These are phyloP conservation scores for Branchipolynoe longqiensis DNA, from an alignment of 2,888 invertebrate species.

Conservation along the genomic window DNA sequence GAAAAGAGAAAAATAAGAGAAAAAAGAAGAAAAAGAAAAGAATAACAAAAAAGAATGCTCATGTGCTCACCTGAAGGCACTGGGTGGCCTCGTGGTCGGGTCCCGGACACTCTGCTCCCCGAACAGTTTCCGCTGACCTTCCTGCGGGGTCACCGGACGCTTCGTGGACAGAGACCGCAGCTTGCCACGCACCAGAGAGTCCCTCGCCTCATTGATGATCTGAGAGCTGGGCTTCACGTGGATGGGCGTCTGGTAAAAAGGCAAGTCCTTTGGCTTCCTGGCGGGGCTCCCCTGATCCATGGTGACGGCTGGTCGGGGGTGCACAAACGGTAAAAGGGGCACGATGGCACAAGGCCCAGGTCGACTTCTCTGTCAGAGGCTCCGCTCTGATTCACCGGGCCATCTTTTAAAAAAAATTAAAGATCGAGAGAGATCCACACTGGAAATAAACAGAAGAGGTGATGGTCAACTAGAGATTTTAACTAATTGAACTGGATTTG, in stretches of 20 bases:
- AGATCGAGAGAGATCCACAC: too few species aligned
- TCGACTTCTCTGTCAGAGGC: neutral
- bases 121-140: conserved; percentile 90
- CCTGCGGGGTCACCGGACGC: conserved; percentile 92
- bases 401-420: neutral
- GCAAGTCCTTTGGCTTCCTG: conserved; percentile 59
- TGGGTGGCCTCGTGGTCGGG: conserved; percentile 79
- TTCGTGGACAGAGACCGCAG: conserved; percentile 87
- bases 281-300: conserved; percentile 55
- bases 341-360: neutral
- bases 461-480: too few species aligned
- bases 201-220: conserved; percentile 80
- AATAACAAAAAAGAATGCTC: neutral
- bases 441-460: too few species aligned
- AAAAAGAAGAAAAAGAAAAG: neutral
- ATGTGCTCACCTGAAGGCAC: conserved; percentile 79
- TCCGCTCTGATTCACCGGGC: neutral
- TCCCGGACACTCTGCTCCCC: conserved; percentile 82
- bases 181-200: conserved; percentile 79
- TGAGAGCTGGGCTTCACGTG: conserved; percentile 76
- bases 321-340: neutral
- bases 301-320: neutral
- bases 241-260: conserved; percentile 73
- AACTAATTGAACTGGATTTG: too few species aligned
- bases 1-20: too few species aligned